Conservation (phyloP, 2,113 vertebrate species). For the Salvelinus fontinalis region DNA sequence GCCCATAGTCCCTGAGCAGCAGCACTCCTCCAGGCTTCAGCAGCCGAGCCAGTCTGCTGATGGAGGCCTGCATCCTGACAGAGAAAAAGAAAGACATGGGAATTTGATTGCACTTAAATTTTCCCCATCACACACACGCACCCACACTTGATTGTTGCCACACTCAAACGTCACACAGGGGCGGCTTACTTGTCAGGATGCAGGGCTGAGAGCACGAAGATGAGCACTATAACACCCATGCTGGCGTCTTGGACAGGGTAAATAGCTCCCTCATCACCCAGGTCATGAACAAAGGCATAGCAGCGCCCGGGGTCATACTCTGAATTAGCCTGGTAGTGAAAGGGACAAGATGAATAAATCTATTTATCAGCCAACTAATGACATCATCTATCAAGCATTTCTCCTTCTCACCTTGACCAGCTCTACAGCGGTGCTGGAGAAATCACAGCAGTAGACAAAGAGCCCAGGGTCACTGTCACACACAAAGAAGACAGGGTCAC, state of each 20-base stretch:
- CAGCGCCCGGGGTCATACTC: conserved; percentile 88
- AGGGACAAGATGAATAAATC: not conserved
- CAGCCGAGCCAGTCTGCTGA: conserved; percentile 80
- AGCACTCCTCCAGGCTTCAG: conserved; percentile 90
- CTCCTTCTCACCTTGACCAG: conserved; percentile 84
- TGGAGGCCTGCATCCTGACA: conserved; percentile 82
- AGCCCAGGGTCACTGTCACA: conserved; percentile 86
- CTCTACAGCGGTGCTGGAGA: conserved; percentile 89
- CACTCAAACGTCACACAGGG: no score
- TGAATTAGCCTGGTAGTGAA: conserved; percentile 75
- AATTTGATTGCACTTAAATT: not conserved
- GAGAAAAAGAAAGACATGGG: not conserved
- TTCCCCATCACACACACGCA: no score
- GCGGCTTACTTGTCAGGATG: conserved; percentile 86
- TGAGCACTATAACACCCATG: conserved; percentile 88
- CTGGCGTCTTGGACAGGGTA: conserved; percentile 84
- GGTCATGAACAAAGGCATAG: conserved; percentile 90
- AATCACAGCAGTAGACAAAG: conserved; percentile 96
- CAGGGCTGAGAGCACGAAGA: conserved; percentile 94
- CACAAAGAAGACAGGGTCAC: not conserved
- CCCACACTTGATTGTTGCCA: no score
- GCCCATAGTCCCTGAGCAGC: conserved; percentile 93
- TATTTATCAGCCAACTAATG: conserved; percentile 3
- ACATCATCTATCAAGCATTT: not conserved
- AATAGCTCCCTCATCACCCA: conserved; percentile 78